Conservation (phyloP, 1,140 invertebrate species). For the Drosophila bocqueti region DNA sequence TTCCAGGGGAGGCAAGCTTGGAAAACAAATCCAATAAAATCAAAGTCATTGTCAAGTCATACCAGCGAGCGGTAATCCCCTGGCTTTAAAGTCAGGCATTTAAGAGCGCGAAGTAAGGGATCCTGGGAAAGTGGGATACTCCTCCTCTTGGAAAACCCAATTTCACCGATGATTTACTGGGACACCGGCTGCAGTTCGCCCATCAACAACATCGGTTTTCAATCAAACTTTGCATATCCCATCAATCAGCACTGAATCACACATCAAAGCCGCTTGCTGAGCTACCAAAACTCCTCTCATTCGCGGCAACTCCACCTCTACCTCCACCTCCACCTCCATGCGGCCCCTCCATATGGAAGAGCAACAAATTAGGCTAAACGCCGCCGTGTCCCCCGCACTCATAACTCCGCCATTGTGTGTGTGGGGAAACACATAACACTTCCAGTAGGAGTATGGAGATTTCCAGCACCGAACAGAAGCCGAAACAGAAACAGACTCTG, state of each 20-base stretch:
- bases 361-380: constrained; percentile 72
- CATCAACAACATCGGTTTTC: constrained; percentile 55
- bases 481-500: constrained; percentile 24
- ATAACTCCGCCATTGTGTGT: constrained; percentile 1
- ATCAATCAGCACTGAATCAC: constrained; percentile 65
- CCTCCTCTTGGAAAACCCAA: constrained; percentile 48
- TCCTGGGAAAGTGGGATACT: not conserved
- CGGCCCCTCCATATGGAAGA: constrained; percentile 17
- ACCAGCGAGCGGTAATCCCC: constrained; percentile 33
- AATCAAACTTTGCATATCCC: constrained; percentile 77
- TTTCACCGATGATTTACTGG: constrained; percentile 63
- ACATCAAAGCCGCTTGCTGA: constrained; percentile 66
- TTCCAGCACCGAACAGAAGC: constrained; percentile 21
- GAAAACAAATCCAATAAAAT: constrained; percentile 43
- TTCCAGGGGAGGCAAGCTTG: not conserved
- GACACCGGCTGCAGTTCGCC: constrained; percentile 22
- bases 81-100: constrained; percentile 4
- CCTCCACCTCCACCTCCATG: constrained; percentile 2
- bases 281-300: constrained; percentile 1
- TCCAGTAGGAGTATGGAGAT: constrained; percentile 5
- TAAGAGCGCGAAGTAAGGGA: no score
- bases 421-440: not conserved
- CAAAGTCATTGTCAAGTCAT: constrained; percentile 56
- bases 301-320: not conserved
- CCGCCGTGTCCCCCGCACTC: not conserved